These are phyloP conservation scores for Polietes domitor DNA, from an alignment of 2,888 invertebrate species.

Conservation along the genomic window DNA sequence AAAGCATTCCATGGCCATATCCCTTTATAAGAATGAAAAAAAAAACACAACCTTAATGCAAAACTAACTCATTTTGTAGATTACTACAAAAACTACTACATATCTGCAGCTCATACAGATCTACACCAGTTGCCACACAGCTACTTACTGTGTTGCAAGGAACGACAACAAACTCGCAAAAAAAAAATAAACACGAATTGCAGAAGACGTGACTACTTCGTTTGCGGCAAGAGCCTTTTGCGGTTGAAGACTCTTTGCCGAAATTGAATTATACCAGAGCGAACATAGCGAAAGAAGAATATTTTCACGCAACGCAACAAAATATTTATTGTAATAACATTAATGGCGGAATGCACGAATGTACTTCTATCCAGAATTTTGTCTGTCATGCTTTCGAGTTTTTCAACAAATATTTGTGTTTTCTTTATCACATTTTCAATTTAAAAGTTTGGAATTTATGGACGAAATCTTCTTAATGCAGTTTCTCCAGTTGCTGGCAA, in stretches of 20 bases:
- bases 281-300: neutral
- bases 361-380: neutral
- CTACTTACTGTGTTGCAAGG: neutral
- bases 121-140: conserved; percentile 49
- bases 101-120: neutral
- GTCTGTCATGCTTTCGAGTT: neutral
- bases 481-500: neutral
- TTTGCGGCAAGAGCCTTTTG: conserved; percentile 13
- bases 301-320: conserved; percentile 30
- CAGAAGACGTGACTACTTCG: conserved; percentile 52
- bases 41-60: conserved; percentile 27
- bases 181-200: neutral
- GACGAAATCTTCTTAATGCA: neutral
- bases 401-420: neutral
- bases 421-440: neutral
- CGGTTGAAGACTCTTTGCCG: conserved; percentile 6
- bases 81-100: conserved; percentile 40
- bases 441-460: neutral
- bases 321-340: conserved; percentile 27
- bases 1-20: neutral
- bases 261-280: conserved; percentile 20
- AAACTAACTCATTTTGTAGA: conserved; percentile 56
- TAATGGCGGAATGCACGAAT: conserved; percentile 32
- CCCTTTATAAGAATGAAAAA: neutral
- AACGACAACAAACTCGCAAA: neutral